Evolutionary conservation across 2,888 invertebrate genomes (phyloP).

Genomic region (Pristionchus maxplancki): DNA sequence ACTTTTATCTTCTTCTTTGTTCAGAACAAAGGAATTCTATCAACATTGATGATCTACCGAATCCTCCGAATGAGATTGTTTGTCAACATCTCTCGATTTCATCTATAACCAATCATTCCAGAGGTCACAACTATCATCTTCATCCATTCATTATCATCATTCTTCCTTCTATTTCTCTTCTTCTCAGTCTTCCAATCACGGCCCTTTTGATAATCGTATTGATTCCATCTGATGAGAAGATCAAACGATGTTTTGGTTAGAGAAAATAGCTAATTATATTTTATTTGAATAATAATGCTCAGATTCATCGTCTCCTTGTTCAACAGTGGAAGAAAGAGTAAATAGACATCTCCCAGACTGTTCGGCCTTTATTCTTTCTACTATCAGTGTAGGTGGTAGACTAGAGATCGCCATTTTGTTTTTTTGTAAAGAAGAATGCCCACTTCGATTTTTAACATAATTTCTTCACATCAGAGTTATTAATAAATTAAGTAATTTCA

Average conservation of each 20-base stretch:
- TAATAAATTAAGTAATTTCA: not conserved
- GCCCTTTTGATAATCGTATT: not conserved
- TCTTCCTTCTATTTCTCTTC: conserved; percentile 5
- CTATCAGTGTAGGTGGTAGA: not conserved
- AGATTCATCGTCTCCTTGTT: not conserved
- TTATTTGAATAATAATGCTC: not conserved
- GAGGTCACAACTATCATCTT: not conserved
- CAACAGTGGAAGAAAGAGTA: not conserved
- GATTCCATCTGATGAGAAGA: not conserved
- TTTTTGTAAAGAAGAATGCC: not conserved
- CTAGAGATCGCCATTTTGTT: not conserved
- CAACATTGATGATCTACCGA: conserved; percentile 32
- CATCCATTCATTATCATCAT: not conserved
- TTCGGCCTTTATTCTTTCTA: not conserved
- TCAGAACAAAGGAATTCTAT: conserved; percentile 35
- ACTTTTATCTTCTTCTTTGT: conserved; percentile 19
- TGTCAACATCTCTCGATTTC: not conserved
- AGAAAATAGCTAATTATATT: not conserved
- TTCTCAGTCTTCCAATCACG: not conserved
- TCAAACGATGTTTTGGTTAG: not conserved
- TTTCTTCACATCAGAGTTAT: too few relatives aligned
- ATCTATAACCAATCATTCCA: too few relatives aligned
- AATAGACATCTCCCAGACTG: not conserved
- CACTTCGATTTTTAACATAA: too few relatives aligned
- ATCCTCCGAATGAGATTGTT: not conserved